A percentile compares a stretch with the other conserved stretches of the same genome.
Conservation (phyloP, 2,888 invertebrate genomes). For the Callosobruchus maculatus region DNA sequence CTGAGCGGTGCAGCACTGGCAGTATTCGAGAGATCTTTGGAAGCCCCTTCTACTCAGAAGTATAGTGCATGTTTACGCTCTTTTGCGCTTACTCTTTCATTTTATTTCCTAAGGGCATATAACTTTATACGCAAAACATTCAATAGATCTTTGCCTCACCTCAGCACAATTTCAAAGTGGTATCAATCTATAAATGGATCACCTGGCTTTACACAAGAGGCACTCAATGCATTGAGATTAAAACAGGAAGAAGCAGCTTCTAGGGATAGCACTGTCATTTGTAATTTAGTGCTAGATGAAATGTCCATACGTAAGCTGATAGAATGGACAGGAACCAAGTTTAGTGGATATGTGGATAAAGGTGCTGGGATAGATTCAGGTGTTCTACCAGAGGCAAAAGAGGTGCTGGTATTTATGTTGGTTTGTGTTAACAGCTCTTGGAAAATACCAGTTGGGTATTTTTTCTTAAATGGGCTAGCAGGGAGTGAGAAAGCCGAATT, state of each 20-base stretch:
- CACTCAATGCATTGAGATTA: conserved; percentile 18
- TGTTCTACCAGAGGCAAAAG: conserved; percentile 22
- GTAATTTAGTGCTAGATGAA: conserved; percentile 30
- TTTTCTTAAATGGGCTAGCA: conserved; percentile 20
- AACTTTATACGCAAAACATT: conserved; percentile 15
- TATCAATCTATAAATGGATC: conserved; percentile 18
- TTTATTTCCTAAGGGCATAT: conserved; percentile 15
- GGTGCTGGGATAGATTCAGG: conserved; percentile 25
- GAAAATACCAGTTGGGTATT: conserved; percentile 31
- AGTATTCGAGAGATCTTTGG: conserved; percentile 7
- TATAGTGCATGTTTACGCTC: conserved; percentile 10
- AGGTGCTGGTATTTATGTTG: conserved; percentile 29
- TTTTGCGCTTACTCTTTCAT: conserved; percentile 15
- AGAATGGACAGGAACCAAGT: conserved; percentile 23
- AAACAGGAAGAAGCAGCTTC: conserved; percentile 5
- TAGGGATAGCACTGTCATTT: conserved; percentile 8
- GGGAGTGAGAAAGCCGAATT: conserved; percentile 19
- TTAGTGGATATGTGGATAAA: conserved; percentile 29
- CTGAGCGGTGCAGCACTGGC: conserved; percentile 2
- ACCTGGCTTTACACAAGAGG: conserved; percentile 26
- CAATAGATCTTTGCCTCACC: conserved; percentile 15
- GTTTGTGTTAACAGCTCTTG: conserved; percentile 23
- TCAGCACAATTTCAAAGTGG: conserved; percentile 20
- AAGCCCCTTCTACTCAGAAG: conserved; percentile 3
- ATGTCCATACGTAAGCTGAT: conserved; percentile 29